Conservation (phyloP, 2,888 invertebrate species). For the Epirrita christyi region DNA sequence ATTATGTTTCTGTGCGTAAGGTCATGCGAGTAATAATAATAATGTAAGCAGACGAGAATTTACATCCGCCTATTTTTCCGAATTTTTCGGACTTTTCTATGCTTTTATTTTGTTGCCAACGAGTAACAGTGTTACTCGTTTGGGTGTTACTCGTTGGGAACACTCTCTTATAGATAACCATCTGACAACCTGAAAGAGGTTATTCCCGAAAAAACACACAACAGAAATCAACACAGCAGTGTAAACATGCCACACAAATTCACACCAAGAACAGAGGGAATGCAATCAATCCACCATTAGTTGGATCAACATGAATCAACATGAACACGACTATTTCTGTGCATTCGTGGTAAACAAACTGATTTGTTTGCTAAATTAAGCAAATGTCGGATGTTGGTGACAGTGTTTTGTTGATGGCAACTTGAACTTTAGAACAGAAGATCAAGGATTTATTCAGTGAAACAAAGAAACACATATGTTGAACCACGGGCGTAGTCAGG, state of each 20-base stretch:
- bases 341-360: conserved; percentile 13
- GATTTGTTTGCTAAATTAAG: conserved; percentile 26
- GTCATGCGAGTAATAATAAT: no score
- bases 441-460: conserved; percentile 10
- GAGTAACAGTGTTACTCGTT: no score
- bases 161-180: no score
- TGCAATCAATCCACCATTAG: conserved; percentile 25
- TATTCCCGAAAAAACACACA: no score
- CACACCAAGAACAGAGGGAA: conserved; percentile 32
- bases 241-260: conserved; percentile 59
- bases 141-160: no score
- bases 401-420: conserved; percentile 33
- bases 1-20: no score
- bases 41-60: no score
- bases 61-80: not conserved
- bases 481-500: no score
- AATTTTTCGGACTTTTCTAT: conserved; percentile 3
- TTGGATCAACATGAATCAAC: conserved; percentile 15
- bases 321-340: conserved; percentile 19
- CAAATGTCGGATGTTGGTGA: conserved; percentile 23
- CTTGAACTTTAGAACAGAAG: conserved; percentile 18
- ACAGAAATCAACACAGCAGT: no score
- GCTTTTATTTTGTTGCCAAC: no score
- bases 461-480: not conserved
- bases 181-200: not conserved